phyloP scores from a whole-genome alignment of 2,113 vertebrate species.

The Psilopsiagon aymara region DNA sequence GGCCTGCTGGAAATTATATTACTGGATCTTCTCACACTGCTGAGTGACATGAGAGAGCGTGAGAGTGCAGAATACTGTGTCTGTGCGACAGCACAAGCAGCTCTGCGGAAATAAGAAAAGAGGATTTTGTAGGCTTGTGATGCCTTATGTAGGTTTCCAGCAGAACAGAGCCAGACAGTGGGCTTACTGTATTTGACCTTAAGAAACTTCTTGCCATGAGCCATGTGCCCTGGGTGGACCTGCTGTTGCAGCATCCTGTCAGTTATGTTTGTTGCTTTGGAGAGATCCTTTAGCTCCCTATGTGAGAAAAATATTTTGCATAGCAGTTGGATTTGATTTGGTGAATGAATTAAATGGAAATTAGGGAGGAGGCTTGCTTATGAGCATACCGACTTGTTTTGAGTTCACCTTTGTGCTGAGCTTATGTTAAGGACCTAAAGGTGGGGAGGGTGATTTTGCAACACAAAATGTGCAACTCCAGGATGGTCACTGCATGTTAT shows the following conservation, averaged over 20 bases:
- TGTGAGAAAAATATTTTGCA: not conserved
- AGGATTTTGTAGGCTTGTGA: constrained; percentile 59
- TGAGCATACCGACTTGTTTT: not conserved
- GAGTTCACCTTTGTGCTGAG: not conserved
- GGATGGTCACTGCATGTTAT: not conserved
- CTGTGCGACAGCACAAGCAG: not conserved
- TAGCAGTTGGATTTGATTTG: constrained; percentile 39
- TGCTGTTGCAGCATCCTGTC: not conserved
- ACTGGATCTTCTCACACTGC: not conserved
- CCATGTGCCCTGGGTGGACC: not conserved
- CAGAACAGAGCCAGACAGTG: constrained; percentile 15
- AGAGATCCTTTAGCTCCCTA: not conserved
- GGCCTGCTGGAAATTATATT: not conserved
- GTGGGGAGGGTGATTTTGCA: not conserved
- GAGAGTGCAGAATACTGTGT: not conserved
- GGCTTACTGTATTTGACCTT: constrained; percentile 55
- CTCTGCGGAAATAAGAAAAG: constrained; percentile 50
- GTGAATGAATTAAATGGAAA: constrained; percentile 18
- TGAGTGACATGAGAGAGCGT: not conserved
- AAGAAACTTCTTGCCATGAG: constrained; percentile 37
- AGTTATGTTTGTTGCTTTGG: not conserved
- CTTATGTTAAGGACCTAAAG: not conserved
- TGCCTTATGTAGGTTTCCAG: constrained; percentile 59
- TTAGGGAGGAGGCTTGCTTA: not conserved
- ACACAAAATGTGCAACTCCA: not conserved